Evolutionary conservation across 2,888 invertebrate species (phyloP).

Genomic region (Dilophus febrilis): DNA sequence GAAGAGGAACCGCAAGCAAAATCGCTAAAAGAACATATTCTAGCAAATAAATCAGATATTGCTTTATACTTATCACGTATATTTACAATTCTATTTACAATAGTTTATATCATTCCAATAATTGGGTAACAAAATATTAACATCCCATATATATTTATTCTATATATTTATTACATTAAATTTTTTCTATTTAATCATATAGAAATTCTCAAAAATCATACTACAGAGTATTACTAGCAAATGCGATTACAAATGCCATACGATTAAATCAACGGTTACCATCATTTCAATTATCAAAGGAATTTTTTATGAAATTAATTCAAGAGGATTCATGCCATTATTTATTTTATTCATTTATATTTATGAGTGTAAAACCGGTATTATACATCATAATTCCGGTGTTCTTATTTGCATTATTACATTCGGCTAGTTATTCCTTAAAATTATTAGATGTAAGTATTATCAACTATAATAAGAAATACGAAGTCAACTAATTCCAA

Average conservation of each 20-base stretch:
- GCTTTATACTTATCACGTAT: conserved; percentile 76
- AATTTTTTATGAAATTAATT: conserved; percentile 64
- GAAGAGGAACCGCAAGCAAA: conserved; percentile 24
- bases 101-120: conserved; percentile 72
- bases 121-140: conserved; percentile 53
- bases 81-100: conserved; percentile 64
- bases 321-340: conserved; percentile 94
- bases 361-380: conserved; percentile 77
- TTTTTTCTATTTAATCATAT: conserved; percentile 18
- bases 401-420: conserved; percentile 78
- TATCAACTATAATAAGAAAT: not conserved
- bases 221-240: conserved; percentile 79
- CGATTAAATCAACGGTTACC: conserved; percentile 89
- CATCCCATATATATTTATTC: not conserved
- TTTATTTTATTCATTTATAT: conserved; percentile 85
- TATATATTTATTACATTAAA: too few species aligned
- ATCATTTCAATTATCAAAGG: conserved; percentile 59
- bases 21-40: conserved; percentile 52
- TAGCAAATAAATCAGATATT: conserved; percentile 71
- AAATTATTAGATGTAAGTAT: conserved; percentile 79
- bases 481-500: conserved; percentile 4
- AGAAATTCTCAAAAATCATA: conserved; percentile 66
- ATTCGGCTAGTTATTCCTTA: conserved; percentile 82
- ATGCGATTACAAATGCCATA: conserved; percentile 88
- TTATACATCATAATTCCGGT: conserved; percentile 81